Evolutionary conservation across 1,140 invertebrate genomes (phyloP), one percentile per base, ranked within the genome.

Genomic region (Dendrolimus kikuchii): DNA sequence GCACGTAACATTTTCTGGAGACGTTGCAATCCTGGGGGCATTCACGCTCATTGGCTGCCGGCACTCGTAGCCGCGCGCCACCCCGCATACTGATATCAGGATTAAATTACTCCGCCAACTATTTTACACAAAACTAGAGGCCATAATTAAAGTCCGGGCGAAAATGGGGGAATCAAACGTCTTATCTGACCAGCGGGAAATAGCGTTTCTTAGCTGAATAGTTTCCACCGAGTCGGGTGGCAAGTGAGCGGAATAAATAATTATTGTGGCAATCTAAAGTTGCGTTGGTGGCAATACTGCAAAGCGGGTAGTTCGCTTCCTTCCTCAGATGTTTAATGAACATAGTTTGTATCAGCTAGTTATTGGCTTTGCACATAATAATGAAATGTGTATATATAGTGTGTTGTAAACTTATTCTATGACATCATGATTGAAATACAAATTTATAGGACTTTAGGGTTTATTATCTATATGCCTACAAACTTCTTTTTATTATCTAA

Each of bases 171-270:
- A 83, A 85, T 83, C 80, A 83, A 81, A 82, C 81, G 83, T 79
- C 81, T 86, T 86, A 86, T 86, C 83, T 86, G 80, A 81, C 82
- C 78, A 71, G 56, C 64, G 77, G 71, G 79, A 81, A 81, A 79
- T 79, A 81, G 74, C 74, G 73, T 81, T 84, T 84, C 79, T 71
- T 74, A 74, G 68, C 60, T 86, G 77, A 86, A 86, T 86, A 78
- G 83, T 84, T 77, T 64, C 61, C 47, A 64, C 71, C 57, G 70
- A 77, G 71, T 77, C 71, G 72, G 59, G 57, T 63, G 64, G 71
- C 61, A 72, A 81, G 80, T 85, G 83, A 83, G 80, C 73, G 72
- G 83, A 86, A 86, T 86, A 81, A 84, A 83, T 86, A 86, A 86
- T 86, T 82, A 80, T 82, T 80, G 76, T 70, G 62, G 66, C 72